Evolutionary conservation across 2,888 invertebrate species (phyloP).

Genomic region (Tetanocera ferruginea): DNA sequence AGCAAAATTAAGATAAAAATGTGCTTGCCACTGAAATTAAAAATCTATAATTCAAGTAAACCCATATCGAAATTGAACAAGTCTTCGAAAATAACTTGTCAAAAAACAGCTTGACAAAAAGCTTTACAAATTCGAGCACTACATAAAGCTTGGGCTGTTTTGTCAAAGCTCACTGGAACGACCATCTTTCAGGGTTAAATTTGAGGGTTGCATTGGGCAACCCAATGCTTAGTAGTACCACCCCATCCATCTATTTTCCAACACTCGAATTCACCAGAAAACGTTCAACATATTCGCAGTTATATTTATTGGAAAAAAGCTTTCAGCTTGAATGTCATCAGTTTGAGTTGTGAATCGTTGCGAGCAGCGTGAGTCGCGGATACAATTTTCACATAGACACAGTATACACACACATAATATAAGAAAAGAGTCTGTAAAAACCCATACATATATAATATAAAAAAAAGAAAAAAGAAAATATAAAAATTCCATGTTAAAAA

Average conservation of each 20-base stretch:
- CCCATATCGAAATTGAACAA: neutral
- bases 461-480: slow-evolving; percentile 2
- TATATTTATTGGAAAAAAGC: slow-evolving; percentile 34
- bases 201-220: neutral
- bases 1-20: too few species aligned
- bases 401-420: slow-evolving; percentile 44
- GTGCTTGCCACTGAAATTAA: too few species aligned
- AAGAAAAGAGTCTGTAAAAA: slow-evolving; percentile 19
- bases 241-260: too few species aligned
- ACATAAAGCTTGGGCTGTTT: neutral
- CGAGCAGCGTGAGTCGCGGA: slow-evolving; percentile 26
- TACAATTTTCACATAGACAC: slow-evolving; percentile 18
- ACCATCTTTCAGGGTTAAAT: slow-evolving; percentile 3
- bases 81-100: neutral
- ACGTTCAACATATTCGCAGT: slow-evolving; percentile 8
- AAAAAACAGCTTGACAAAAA: too few species aligned
- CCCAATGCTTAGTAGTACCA: neutral
- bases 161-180: neutral
- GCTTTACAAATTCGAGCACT: too few species aligned
- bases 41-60: neutral
- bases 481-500: slow-evolving; percentile 22
- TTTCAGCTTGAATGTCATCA: slow-evolving; percentile 29
- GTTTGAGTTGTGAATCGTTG: slow-evolving; percentile 43
- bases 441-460: slow-evolving; percentile 12
- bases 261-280: neutral